Conservation (phyloP, 2,797 vertebrate genomes). For the Leptoclinus maculatus region DNA sequence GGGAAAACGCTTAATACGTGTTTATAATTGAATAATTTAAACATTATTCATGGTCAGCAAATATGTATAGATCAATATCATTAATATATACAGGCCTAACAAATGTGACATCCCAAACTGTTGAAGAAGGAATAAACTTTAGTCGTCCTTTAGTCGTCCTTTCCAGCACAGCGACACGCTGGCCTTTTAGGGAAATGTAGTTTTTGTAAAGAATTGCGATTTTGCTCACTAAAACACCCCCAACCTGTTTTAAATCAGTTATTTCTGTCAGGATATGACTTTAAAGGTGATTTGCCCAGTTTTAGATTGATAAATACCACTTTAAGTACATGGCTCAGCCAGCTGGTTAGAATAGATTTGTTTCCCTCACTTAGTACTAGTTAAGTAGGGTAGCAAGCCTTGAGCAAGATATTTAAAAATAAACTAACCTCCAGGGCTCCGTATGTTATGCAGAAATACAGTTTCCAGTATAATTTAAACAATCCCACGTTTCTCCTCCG, state of each 20-base stretch:
- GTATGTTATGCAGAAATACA: not conserved
- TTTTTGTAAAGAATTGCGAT: not conserved
- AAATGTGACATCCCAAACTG: not conserved
- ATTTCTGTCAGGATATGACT: not conserved
- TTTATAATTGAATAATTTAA: not conserved
- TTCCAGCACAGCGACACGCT: not conserved
- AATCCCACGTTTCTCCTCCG: not conserved
- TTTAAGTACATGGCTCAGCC: not conserved
- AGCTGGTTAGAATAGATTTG: not conserved
- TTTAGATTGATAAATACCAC: not conserved
- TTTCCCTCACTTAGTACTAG: not conserved
- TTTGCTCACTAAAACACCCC: accelerated
- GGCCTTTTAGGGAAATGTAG: slow-evolving; percentile 57
- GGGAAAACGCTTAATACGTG: not conserved
- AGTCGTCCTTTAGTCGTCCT: slow-evolving; percentile 45
- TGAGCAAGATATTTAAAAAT: not conserved
- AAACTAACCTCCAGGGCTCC: not conserved
- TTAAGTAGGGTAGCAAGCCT: not conserved
- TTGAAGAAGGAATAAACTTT: not conserved
- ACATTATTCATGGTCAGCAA: not conserved
- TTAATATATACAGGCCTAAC: too few relatives aligned
- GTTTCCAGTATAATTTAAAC: not conserved
- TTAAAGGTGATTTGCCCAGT: accelerated
- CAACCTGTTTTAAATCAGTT: not conserved
- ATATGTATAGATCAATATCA: not conserved